phyloP scores from a whole-genome alignment of 2,888 invertebrate species.

The Ormia ochracea region DNA sequence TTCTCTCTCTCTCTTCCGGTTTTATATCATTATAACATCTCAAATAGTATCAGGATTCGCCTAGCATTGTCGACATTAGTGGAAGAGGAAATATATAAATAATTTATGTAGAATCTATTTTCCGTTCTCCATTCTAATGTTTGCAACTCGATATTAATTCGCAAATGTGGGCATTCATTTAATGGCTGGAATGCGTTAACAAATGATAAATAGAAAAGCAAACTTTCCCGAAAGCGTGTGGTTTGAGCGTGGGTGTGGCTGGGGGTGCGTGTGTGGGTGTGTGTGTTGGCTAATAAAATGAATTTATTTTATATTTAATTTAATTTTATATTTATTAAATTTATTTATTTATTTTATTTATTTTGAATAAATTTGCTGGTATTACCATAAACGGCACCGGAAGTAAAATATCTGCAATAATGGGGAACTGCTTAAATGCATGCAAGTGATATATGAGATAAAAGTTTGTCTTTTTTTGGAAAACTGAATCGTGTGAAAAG shows the following conservation, averaged over 20 bases:
- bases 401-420: no score
- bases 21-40: not conserved
- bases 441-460: no score
- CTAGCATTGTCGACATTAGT: not conserved
- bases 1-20: not conserved
- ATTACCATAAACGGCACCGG: no score
- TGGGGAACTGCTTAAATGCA: no score
- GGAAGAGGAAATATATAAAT: not conserved
- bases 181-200: not conserved
- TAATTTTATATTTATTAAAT: no score
- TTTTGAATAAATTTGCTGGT: no score
- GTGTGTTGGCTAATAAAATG: no score
- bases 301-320: no score
- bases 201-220: not conserved
- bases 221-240: not conserved
- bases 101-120: not conserved
- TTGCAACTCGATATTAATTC: not conserved
- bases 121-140: not conserved
- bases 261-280: not conserved
- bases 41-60: not conserved
- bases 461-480: no score
- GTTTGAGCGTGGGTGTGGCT: not conserved
- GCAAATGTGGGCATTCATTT: not conserved
- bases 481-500: no score
- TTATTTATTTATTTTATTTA: no score